Percentiles rank a stretch among this genome's conserved stretches.
Evolutionary conservation across 2,113 vertebrate genomes (phyloP).

Genomic region (Benitochromis conjunctus): DNA sequence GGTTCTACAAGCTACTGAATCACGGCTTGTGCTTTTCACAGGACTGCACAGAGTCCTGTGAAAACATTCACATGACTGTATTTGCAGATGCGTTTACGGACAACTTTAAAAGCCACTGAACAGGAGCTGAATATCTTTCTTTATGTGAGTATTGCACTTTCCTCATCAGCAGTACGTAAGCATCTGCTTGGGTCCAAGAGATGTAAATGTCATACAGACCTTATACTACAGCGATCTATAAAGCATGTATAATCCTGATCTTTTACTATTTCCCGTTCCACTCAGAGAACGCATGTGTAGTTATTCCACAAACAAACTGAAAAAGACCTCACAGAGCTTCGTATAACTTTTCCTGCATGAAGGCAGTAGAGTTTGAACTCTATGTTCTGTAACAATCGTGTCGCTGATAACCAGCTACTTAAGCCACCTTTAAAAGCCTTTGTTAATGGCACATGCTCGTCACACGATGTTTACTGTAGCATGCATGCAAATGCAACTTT

Average conservation of each 20-base stretch:
- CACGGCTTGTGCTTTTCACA: fast-evolving
- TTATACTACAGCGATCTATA: fast-evolving
- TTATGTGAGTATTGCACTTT: background rate
- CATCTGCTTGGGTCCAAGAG: background rate
- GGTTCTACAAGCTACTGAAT: background rate
- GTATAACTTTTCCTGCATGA: background rate
- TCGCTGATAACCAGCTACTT: too few relatives aligned
- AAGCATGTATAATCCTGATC: fast-evolving
- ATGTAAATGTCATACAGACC: background rate
- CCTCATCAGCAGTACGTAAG: background rate
- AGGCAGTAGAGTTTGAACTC: background rate
- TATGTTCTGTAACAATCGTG: background rate
- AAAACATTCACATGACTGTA: background rate
- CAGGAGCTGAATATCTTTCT: fast-evolving
- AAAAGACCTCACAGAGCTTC: background rate
- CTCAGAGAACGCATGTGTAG: background rate
- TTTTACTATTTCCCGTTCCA: fast-evolving
- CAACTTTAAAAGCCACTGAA: fast-evolving
- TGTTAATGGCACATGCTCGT: background rate
- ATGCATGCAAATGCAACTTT: background rate
- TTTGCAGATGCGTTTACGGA: background rate
- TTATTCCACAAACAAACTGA: fast-evolving
- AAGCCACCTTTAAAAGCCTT: background rate
- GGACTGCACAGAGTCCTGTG: fast-evolving
- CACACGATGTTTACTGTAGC: slow-evolving; percentile 1